Evolutionary conservation across 2,888 invertebrate genomes (phyloP).

Genomic region (Euzophera pinguis): DNA sequence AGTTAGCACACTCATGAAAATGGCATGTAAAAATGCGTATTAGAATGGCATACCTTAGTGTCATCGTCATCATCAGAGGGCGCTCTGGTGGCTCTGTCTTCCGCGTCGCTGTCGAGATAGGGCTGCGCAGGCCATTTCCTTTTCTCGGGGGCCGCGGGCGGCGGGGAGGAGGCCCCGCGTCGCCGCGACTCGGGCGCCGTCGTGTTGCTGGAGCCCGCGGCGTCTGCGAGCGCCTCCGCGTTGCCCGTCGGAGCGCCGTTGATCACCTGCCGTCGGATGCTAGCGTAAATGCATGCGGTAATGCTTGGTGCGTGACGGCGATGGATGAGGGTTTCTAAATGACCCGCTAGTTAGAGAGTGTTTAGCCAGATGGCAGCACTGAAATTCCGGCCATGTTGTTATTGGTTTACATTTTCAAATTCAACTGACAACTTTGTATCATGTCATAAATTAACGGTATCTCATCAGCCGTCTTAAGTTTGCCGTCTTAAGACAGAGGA

Average conservation of each 20-base stretch:
- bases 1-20: constrained; percentile 33
- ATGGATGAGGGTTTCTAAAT: no score
- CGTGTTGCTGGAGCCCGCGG: constrained; percentile 28
- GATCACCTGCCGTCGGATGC: constrained; percentile 53
- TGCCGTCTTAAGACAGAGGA: no score
- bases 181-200: constrained; percentile 54
- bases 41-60: constrained; percentile 55
- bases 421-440: no score
- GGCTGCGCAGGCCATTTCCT: constrained; percentile 83
- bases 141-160: constrained; percentile 82
- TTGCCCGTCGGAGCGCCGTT: constrained; percentile 48
- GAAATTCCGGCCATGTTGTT: no score
- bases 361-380: no score
- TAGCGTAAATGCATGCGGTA: background rate
- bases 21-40: constrained; percentile 42
- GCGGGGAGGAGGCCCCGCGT: constrained; percentile 71
- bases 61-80: constrained; percentile 62
- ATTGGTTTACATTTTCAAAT: no score
- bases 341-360: no score
- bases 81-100: constrained; percentile 41
- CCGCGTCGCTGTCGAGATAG: constrained; percentile 35
- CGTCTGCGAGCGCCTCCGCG: constrained; percentile 27
- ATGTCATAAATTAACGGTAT: no score
- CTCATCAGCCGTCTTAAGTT: no score
- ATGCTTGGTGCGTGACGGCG: background rate